Percentiles rank a stretch among this genome's conserved stretches.
These are phyloP conservation scores for Pardalotus punctatus DNA, from an alignment of 2,113 vertebrate species.

Conservation along the genomic window DNA sequence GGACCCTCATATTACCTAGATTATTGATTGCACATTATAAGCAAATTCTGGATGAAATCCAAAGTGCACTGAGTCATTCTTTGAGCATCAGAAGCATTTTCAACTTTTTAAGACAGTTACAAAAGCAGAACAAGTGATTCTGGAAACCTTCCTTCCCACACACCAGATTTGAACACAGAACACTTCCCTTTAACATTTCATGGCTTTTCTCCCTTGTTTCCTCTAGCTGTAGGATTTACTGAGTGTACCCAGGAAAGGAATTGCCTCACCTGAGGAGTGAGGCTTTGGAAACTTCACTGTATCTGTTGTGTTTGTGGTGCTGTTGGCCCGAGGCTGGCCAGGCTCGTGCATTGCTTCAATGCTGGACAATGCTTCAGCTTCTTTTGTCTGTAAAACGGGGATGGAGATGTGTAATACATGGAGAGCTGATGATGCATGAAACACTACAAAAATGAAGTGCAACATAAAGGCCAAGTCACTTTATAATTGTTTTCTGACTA, in stretches of 20 bases:
- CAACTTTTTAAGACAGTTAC: neutral
- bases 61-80: neutral
- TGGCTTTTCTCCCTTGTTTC: neutral
- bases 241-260: neutral
- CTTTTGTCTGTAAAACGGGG: neutral
- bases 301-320: neutral
- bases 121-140: neutral
- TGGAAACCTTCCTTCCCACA: neutral
- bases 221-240: neutral
- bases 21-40: neutral
- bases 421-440: constrained; percentile 40
- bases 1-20: neutral
- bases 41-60: neutral
- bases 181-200: neutral
- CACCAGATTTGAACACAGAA: neutral
- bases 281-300: neutral
- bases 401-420: neutral
- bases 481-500: constrained; percentile 57
- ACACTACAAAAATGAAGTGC: neutral
- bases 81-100: neutral
- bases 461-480: constrained; percentile 37
- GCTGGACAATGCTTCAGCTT: neutral
- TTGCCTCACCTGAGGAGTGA: neutral
- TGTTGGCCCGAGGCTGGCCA: neutral
- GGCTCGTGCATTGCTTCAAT: neutral